Conservation (phyloP, 2,797 vertebrate genomes). For the Sphaeramia orbicularis region DNA sequence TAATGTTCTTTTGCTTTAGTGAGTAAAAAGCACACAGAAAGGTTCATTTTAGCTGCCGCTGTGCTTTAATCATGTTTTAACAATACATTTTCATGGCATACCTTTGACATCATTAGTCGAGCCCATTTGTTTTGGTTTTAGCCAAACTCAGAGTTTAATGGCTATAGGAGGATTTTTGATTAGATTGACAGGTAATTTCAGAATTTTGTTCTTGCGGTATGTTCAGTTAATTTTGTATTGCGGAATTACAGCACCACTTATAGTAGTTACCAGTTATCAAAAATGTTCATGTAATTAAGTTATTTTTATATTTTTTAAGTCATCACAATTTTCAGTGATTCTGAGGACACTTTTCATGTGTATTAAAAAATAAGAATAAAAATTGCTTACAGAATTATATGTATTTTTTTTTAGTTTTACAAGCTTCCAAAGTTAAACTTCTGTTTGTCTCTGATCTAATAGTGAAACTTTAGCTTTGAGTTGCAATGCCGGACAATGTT, state of each 20-base stretch:
- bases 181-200: not conserved
- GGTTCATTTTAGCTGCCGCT: constrained; percentile 41
- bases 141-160: not conserved
- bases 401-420: too few species aligned
- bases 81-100: constrained; percentile 24
- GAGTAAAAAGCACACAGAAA: constrained; percentile 52
- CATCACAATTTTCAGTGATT: too few species aligned
- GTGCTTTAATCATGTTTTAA: constrained; percentile 59
- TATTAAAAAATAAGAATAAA: too few species aligned
- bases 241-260: not conserved
- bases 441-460: too few species aligned
- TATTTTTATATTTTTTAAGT: too few species aligned
- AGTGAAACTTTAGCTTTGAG: too few species aligned
- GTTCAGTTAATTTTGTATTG: not conserved
- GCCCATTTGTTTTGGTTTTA: constrained; percentile 5
- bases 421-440: too few species aligned
- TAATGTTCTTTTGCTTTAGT: constrained; percentile 53
- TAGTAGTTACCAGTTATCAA: too few species aligned
- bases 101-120: constrained; percentile 26
- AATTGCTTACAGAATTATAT: too few species aligned
- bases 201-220: not conserved
- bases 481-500: too few species aligned
- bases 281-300: too few species aligned
- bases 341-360: too few species aligned
- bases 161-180: constrained; percentile 1